Conservation (phyloP, 2,888 invertebrate genomes). For the Cyaniris semiargus region DNA sequence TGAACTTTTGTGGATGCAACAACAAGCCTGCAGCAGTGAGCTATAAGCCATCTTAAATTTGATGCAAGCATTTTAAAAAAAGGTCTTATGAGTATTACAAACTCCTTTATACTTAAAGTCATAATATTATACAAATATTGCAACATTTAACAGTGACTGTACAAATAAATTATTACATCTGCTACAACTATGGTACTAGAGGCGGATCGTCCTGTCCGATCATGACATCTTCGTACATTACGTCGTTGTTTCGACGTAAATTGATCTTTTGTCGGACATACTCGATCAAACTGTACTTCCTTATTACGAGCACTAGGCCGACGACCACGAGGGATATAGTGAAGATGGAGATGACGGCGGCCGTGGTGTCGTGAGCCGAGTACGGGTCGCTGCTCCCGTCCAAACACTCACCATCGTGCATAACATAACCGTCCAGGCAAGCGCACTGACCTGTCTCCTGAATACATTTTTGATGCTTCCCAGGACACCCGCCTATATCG, state of each 20-base stretch:
- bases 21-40: background rate
- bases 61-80: background rate
- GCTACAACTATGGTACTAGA: conserved; percentile 61
- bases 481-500: conserved; percentile 54
- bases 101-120: background rate
- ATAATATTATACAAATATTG: conserved; percentile 19
- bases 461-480: conserved; percentile 59
- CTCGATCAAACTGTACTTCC: conserved; percentile 70
- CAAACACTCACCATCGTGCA: conserved; percentile 56
- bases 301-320: conserved; percentile 66
- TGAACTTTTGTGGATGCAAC: background rate
- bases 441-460: conserved; percentile 52
- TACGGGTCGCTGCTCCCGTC: conserved; percentile 40
- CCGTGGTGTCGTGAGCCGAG: conserved; percentile 54
- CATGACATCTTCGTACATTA: conserved; percentile 79
- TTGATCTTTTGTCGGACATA: conserved; percentile 67
- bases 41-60: background rate
- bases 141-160: conserved; percentile 35
- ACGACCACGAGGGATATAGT: conserved; percentile 63
- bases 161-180: conserved; percentile 44
- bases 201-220: conserved; percentile 78
- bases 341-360: conserved; percentile 62
- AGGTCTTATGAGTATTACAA: conserved; percentile 17
- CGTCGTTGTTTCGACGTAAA: conserved; percentile 63
- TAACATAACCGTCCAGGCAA: conserved; percentile 56